A percentile compares a stretch with the other conserved stretches of the same genome.
Conservation (phyloP, 2,113 vertebrate species). For the Gobiocypris rarus region DNA sequence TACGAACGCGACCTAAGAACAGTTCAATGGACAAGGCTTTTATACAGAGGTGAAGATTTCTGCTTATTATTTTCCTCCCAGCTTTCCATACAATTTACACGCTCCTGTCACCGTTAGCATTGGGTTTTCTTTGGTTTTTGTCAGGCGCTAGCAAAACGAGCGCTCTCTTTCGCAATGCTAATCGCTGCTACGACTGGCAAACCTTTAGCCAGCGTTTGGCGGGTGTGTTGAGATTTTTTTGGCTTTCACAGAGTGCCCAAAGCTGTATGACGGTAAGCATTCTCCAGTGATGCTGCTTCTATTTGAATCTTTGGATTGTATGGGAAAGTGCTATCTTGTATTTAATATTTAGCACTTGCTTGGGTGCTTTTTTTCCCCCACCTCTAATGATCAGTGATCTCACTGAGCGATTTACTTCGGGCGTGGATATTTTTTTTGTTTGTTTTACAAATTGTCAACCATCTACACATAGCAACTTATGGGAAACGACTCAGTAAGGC, state of each 20-base stretch:
- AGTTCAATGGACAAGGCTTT: not conserved
- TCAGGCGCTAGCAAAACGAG: constrained; percentile 21
- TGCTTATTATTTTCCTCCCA: not conserved
- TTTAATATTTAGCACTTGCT: constrained; percentile 51
- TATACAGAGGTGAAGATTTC: not conserved
- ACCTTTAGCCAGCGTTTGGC: constrained; percentile 20
- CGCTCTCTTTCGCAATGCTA: not conserved
- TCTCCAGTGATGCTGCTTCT: constrained; percentile 39
- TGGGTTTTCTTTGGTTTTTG: constrained; percentile 2
- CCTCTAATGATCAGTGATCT: constrained; percentile 45
- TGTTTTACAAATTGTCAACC: constrained; percentile 46
- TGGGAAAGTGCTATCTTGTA: constrained; percentile 47
- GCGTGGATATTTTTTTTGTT: constrained; percentile 24
- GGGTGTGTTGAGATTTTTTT: not conserved
- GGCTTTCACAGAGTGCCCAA: constrained; percentile 8
- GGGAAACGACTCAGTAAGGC: constrained; percentile 26
- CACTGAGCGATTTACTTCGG: constrained; percentile 33
- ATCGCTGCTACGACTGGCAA: constrained; percentile 14
- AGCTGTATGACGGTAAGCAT: constrained; percentile 4
- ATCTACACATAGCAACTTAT: constrained; percentile 18
- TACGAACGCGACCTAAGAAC: not conserved
- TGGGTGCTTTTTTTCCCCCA: constrained; percentile 1
- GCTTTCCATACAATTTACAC: constrained; percentile 16
- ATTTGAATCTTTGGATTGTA: constrained; percentile 47
- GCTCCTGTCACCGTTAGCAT: not conserved